Evolutionary conservation across 2,113 vertebrate genomes (phyloP).

Genomic region (Boleophthalmus pectinirostris): DNA sequence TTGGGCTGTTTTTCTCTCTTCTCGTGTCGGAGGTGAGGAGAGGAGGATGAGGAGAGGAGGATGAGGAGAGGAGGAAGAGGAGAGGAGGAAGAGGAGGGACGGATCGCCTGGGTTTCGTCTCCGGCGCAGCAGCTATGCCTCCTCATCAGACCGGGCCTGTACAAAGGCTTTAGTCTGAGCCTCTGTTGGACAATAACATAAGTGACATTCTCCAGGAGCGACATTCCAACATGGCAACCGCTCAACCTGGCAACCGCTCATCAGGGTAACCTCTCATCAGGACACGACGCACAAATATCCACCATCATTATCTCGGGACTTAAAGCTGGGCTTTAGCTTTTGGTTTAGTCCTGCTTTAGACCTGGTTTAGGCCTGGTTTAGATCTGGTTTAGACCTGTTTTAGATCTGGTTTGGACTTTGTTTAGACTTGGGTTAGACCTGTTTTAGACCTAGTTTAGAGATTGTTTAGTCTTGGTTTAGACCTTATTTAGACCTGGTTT

Average conservation of each 20-base stretch:
- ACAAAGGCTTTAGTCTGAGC: constrained; percentile 33
- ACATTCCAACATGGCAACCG: constrained; percentile 40
- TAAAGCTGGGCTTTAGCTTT: too few relatives aligned
- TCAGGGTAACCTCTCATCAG: background rate
- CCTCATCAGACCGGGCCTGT: constrained; percentile 50
- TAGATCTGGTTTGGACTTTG: too few relatives aligned
- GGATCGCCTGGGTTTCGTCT: constrained; percentile 71
- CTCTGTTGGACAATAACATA: constrained; percentile 47
- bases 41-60: too few relatives aligned
- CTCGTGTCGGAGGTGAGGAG: constrained; percentile 50
- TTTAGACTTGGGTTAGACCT: too few relatives aligned
- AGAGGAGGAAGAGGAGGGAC: constrained; percentile 44
- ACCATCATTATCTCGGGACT: too few relatives aligned
- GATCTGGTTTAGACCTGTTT: too few relatives aligned
- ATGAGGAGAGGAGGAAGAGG: too few relatives aligned
- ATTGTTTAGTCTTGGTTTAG: too few relatives aligned
- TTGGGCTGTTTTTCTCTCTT: constrained; percentile 59
- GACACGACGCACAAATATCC: too few relatives aligned
- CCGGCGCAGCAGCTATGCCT: constrained; percentile 63
- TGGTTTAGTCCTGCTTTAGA: too few relatives aligned
- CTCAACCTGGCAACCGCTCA: background rate
- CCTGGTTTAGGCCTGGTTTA: background rate
- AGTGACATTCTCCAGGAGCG: constrained; percentile 54
- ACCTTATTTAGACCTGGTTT: too few relatives aligned
- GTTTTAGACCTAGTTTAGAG: too few relatives aligned